A percentile compares a stretch with the other conserved stretches of the same genome.
Evolutionary conservation across 2,113 vertebrate genomes (phyloP).

Genomic region (Rattus rattus): DNA sequence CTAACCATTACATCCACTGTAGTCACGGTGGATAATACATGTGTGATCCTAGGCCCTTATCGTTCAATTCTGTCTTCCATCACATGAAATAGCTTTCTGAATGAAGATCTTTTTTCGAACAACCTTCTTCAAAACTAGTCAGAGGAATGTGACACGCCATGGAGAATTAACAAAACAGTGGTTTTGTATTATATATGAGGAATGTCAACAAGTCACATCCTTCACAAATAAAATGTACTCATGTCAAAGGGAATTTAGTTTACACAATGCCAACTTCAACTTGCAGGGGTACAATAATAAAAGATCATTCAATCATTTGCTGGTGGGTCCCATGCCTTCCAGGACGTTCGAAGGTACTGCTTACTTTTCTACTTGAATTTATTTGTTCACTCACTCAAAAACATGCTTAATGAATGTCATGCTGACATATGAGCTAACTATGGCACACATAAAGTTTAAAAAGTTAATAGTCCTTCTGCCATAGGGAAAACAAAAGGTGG

Average conservation of each 20-base stretch:
- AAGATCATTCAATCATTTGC: not conserved
- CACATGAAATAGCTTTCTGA: not conserved
- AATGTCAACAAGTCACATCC: conserved; percentile 18
- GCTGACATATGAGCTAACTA: not conserved
- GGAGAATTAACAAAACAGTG: conserved; percentile 15
- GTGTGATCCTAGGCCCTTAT: not conserved
- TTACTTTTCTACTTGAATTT: conserved; percentile 9
- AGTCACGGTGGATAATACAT: not conserved
- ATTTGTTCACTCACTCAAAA: conserved; percentile 20
- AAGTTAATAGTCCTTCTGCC: not conserved
- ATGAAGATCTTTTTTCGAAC: not conserved
- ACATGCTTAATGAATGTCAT: not conserved
- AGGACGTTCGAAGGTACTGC: not conserved
- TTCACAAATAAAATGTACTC: conserved; percentile 31
- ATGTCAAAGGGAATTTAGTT: not conserved
- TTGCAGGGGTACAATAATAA: not conserved
- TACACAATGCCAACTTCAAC: not conserved
- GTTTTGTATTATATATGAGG: not conserved
- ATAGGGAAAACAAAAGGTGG: not conserved
- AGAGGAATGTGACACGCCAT: not conserved
- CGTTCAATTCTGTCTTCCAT: not conserved
- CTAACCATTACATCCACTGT: not conserved
- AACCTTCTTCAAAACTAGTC: not conserved
- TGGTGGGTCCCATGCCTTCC: not conserved
- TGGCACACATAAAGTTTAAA: not conserved